Percentiles rank a stretch among this genome's conserved stretches.
Conservation (phyloP, 2,113 vertebrate genomes). For the Phoenicopterus ruber region DNA sequence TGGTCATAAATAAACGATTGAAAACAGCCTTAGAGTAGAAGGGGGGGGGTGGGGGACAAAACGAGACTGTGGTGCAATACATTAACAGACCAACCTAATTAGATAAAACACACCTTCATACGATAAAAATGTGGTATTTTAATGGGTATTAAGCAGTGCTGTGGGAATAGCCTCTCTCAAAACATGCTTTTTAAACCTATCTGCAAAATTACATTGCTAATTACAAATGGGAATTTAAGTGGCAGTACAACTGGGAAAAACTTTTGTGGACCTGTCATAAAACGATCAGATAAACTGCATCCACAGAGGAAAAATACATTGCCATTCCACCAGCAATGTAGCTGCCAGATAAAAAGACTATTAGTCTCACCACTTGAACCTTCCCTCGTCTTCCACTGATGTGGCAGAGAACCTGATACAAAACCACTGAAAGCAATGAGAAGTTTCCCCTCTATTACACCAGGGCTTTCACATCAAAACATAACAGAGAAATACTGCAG, state of each 20-base stretch:
- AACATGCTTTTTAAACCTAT: background rate
- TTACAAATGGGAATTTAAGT: conserved; percentile 26
- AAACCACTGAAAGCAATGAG: background rate
- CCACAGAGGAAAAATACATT: background rate
- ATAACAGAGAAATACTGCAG: background rate
- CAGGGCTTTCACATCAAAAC: background rate
- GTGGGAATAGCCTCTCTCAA: conserved; percentile 14
- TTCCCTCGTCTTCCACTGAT: background rate
- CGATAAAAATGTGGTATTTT: conserved; percentile 1
- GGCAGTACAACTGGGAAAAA: background rate
- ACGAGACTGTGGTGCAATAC: background rate
- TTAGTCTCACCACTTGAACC: background rate
- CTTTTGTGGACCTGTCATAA: conserved; percentile 16
- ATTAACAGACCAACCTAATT: conserved; percentile 23
- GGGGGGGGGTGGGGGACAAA: background rate
- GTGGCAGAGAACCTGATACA: background rate
- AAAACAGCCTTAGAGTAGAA: background rate
- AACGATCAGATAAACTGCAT: conserved; percentile 1
- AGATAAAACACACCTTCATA: background rate
- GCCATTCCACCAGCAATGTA: background rate
- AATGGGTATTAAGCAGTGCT: background rate
- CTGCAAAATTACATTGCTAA: conserved; percentile 16
- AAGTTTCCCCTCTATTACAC: background rate
- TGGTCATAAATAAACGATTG: background rate
- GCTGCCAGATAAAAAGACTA: background rate